Evolutionary conservation across 2,888 invertebrate genomes (phyloP).

Genomic region (Abscondita cerata): DNA sequence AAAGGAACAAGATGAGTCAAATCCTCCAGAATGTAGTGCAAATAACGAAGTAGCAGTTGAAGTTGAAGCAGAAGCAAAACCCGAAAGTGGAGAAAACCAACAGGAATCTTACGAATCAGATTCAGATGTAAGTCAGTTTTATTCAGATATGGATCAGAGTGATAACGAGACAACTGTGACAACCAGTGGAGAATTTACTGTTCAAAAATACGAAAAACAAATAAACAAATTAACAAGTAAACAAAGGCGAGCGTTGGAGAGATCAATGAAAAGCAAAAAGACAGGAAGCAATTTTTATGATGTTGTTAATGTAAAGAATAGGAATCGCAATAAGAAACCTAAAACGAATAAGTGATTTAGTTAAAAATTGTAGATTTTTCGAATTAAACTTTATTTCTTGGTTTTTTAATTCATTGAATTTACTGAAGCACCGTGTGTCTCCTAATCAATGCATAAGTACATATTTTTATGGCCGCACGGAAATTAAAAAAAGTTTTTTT

Average conservation of each 20-base stretch:
- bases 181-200: slow-evolving; percentile 60
- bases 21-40: no score
- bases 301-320: slow-evolving; percentile 87
- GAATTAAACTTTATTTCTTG: no score
- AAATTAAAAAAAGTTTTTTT: no score
- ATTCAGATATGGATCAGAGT: slow-evolving; percentile 70
- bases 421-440: no score
- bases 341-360: no score
- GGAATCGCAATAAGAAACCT: slow-evolving; percentile 45
- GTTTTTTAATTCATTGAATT: no score
- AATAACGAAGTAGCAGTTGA: no score
- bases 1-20: no score
- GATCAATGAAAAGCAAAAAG: slow-evolving; percentile 78
- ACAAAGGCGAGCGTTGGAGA: slow-evolving; percentile 75
- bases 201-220: slow-evolving; percentile 47
- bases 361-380: no score
- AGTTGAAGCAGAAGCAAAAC: slow-evolving; percentile 5
- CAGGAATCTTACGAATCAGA: slow-evolving; percentile 42
- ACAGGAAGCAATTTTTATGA: slow-evolving; percentile 91
- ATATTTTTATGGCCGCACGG: no score
- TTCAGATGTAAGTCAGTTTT: slow-evolving; percentile 71
- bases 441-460: no score
- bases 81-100: not conserved
- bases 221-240: slow-evolving; percentile 74
- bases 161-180: slow-evolving; percentile 61